Evolutionary conservation across 2,888 invertebrate species (phyloP).

Genomic region (Entomobrya multifasciata): DNA sequence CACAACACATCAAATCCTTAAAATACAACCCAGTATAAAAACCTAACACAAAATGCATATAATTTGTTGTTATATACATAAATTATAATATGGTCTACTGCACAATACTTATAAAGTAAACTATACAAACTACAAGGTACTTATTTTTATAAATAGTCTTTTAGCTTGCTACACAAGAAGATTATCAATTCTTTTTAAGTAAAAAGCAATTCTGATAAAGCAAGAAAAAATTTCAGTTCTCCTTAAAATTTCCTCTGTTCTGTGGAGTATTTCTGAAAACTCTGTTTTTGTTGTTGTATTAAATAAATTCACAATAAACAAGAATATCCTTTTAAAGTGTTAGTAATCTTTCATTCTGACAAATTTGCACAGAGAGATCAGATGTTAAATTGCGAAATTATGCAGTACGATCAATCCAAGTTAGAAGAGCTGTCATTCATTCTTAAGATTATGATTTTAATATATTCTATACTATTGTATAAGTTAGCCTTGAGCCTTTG

Average conservation of each 20-base stretch:
- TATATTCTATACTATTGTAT: too few relatives aligned
- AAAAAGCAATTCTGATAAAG: constrained; percentile 9
- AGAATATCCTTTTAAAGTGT: not conserved
- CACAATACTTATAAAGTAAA: too few relatives aligned
- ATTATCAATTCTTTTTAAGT: not conserved
- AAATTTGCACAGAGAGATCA: not conserved
- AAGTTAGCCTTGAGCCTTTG: too few relatives aligned
- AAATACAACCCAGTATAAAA: too few relatives aligned
- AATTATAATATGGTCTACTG: too few relatives aligned
- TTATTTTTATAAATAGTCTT: not conserved
- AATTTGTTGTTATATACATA: too few relatives aligned
- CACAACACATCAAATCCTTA: too few relatives aligned
- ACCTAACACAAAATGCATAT: too few relatives aligned
- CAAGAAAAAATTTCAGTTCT: not conserved
- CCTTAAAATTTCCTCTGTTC: constrained; percentile 14
- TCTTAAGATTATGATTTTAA: too few relatives aligned
- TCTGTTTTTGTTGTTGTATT: too few relatives aligned
- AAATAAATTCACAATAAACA: too few relatives aligned
- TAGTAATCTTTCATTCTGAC: not conserved
- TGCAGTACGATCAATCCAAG: not conserved
- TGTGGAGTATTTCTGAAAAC: constrained; percentile 48
- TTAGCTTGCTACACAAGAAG: not conserved
- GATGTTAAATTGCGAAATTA: constrained; percentile 1
- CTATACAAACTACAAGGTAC: not conserved
- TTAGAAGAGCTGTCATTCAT: too few relatives aligned